Percentiles rank a stretch among this genome's conserved stretches.
Conservation (phyloP, 2,888 invertebrate genomes). For the Ceriagrion tenellum region DNA sequence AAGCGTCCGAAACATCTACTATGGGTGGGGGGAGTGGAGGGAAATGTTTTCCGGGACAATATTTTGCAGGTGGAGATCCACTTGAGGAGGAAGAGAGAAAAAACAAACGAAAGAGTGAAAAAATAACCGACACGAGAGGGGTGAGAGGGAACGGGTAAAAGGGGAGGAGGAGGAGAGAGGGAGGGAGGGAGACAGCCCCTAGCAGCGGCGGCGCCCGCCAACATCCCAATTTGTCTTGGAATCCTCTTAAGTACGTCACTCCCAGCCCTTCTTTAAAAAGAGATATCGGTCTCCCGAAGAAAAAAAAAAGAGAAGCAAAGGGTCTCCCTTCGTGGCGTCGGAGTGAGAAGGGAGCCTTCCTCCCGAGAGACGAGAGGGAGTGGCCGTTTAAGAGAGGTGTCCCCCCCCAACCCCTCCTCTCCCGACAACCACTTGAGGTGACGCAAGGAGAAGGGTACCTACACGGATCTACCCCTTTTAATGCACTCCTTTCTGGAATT, state of each 20-base stretch:
- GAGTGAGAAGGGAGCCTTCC: not conserved
- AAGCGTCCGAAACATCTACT: conserved; percentile 32
- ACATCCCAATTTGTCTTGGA: conserved; percentile 63
- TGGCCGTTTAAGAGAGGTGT: no score
- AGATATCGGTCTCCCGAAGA: conserved; percentile 2
- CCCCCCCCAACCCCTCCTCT: not conserved
- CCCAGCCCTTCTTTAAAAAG: conserved; percentile 30
- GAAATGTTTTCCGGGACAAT: conserved; percentile 49
- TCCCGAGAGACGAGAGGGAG: not conserved
- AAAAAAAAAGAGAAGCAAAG: not conserved
- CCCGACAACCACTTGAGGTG: not conserved
- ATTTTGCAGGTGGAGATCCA: conserved; percentile 54
- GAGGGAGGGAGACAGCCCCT: not conserved
- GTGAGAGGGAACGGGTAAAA: not conserved
- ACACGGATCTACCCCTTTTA: no score
- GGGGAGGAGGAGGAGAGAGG: not conserved
- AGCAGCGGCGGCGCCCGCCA: conserved; percentile 25
- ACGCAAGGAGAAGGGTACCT: not conserved
- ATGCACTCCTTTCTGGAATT: no score
- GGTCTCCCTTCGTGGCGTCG: not conserved
- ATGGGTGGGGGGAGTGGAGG: not conserved
- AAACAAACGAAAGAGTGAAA: not conserved
- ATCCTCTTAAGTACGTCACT: conserved; percentile 59
- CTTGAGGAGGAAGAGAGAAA: not conserved
- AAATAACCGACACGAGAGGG: no score